These are phyloP conservation scores for Sinohyriopsis cumingii DNA, from an alignment of 2,888 invertebrate species.

Conservation along the genomic window DNA sequence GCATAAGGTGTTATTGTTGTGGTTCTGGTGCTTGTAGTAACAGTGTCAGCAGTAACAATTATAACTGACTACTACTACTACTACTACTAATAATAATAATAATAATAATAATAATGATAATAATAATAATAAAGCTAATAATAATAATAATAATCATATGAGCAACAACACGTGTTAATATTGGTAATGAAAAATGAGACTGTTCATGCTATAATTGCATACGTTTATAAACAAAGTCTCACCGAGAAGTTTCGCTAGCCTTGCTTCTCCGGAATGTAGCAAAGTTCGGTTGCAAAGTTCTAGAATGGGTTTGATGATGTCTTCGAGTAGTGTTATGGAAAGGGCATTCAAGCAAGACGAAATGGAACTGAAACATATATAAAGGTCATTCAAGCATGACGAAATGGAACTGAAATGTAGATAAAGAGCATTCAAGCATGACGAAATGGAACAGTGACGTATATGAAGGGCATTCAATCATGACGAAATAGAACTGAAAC, in stretches of 20 bases:
- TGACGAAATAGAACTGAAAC: conserved; percentile 21
- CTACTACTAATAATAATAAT: no score
- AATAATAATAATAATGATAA: no score
- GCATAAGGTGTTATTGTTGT: no score
- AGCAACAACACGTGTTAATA: no score
- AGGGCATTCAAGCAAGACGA: conserved; percentile 93
- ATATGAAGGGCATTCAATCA: conserved; percentile 79
- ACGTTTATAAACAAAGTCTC: not conserved
- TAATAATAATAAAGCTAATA: no score
- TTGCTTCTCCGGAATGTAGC: conserved; percentile 28
- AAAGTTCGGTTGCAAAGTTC: conserved; percentile 70
- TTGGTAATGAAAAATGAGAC: not conserved
- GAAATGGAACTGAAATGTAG: conserved; percentile 85
- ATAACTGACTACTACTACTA: no score
- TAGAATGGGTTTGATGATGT: conserved; percentile 83
- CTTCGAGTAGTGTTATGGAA: conserved; percentile 91
- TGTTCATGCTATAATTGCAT: not conserved
- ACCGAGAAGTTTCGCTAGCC: conserved; percentile 47
- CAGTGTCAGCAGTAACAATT: no score
- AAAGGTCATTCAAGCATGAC: conserved; percentile 84
- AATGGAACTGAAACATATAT: conserved; percentile 81
- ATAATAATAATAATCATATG: no score
- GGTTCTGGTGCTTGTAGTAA: no score
- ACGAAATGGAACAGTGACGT: conserved; percentile 84
- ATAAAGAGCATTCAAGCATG: conserved; percentile 82